These are phyloP conservation scores for Rattus rattus DNA, from an alignment of 2,113 vertebrate species.

Conservation along the genomic window DNA sequence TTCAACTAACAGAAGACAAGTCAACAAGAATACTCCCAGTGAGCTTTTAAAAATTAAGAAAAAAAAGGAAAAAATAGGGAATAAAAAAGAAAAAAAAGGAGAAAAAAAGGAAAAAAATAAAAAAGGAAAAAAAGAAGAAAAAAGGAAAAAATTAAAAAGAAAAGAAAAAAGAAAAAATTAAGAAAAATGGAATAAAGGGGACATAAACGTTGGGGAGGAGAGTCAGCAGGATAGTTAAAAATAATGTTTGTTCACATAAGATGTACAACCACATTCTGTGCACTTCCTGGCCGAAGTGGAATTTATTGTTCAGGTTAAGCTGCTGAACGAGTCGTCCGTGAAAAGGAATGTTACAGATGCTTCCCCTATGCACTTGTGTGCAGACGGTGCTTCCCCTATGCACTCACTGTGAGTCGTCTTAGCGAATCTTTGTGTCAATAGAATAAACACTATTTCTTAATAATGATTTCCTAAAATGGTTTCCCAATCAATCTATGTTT, in stretches of 20 bases:
- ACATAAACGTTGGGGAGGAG: fast-evolving
- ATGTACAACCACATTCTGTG: neutral
- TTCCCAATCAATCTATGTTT: neutral
- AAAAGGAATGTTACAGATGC: neutral
- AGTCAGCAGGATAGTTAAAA: neutral
- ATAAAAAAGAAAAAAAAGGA: no score
- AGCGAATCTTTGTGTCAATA: neutral
- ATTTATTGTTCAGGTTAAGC: neutral
- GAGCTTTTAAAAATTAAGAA: neutral
- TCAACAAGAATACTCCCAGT: conserved; percentile 16
- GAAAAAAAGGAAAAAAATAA: no score
- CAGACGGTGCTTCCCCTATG: neutral
- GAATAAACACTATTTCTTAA: neutral
- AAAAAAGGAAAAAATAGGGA: neutral
- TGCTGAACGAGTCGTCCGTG: neutral
- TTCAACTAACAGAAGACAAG: conserved; percentile 26
- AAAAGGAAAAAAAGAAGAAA: no score
- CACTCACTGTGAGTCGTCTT: neutral
- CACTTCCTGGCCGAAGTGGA: neutral
- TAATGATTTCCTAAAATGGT: neutral
- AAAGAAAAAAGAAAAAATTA: neutral
- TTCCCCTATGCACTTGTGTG: neutral
- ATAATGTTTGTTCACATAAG: neutral
- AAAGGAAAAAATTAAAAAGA: no score
- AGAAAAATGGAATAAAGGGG: neutral